Evolutionary conservation across 2,888 invertebrate genomes (phyloP).

Genomic region (Branchipolynoe longqiensis): DNA sequence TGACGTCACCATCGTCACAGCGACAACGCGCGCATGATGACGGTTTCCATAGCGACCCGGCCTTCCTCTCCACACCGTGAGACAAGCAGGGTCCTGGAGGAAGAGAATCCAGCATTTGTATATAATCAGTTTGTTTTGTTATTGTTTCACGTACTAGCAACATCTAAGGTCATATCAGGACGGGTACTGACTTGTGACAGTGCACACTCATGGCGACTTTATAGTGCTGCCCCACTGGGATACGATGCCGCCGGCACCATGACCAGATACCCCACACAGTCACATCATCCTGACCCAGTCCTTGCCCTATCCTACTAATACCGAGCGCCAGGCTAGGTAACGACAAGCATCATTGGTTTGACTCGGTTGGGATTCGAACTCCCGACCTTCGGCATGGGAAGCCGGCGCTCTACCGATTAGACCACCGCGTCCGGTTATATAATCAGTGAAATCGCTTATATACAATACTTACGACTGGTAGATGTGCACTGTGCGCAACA

Average conservation of each 20-base stretch:
- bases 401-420: too few relatives aligned
- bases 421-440: too few relatives aligned
- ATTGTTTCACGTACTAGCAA: neutral
- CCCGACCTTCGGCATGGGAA: too few relatives aligned
- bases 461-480: neutral
- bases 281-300: too few relatives aligned
- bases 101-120: too few relatives aligned
- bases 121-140: neutral
- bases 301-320: too few relatives aligned
- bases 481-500: neutral
- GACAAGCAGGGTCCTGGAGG: neutral
- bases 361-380: neutral
- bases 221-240: too few relatives aligned
- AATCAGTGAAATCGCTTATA: neutral
- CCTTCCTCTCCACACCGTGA: neutral
- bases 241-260: neutral
- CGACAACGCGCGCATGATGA: constrained; percentile 19
- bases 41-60: constrained; percentile 10
- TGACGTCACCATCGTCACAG: constrained; percentile 31
- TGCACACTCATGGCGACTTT: too few relatives aligned
- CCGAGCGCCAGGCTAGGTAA: too few relatives aligned
- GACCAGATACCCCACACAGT: too few relatives aligned
- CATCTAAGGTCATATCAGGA: too few relatives aligned
- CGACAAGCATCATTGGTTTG: neutral
- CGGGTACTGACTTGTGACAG: too few relatives aligned